These are phyloP conservation scores for Didymodactylos carnosus DNA, from an alignment of 2,888 invertebrate species.

Conservation along the genomic window DNA sequence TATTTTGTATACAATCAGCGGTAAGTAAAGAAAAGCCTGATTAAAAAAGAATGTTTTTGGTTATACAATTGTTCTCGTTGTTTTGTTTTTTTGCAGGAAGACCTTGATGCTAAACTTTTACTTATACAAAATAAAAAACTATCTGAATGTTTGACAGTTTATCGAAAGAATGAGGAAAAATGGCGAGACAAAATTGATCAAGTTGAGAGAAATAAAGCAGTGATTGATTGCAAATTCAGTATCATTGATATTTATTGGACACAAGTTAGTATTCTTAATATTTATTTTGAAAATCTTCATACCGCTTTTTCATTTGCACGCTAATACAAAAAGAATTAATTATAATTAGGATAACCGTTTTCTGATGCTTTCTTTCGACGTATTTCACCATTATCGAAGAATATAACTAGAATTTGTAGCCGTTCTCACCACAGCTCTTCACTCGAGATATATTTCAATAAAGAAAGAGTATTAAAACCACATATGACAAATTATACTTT, in stretches of 20 bases:
- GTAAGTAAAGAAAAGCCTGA: too few species aligned
- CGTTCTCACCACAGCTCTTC: too few species aligned
- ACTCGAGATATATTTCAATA: too few species aligned
- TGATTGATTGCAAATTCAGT: conserved; percentile 89
- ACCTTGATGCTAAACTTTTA: conserved; percentile 87
- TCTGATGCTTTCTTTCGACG: too few species aligned
- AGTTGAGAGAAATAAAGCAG: conserved; percentile 73
- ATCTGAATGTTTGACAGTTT: conserved; percentile 39
- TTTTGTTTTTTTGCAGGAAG: conserved; percentile 42
- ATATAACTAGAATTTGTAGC: too few species aligned
- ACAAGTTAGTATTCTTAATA: conserved; percentile 23
- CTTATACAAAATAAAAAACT: conserved; percentile 92
- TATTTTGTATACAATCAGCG: neutral
- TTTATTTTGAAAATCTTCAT: too few species aligned
- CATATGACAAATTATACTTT: too few species aligned
- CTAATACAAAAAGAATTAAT: too few species aligned
- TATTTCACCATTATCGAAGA: too few species aligned
- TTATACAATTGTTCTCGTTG: neutral
- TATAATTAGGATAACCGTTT: too few species aligned
- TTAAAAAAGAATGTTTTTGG: neutral
- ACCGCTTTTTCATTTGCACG: too few species aligned
- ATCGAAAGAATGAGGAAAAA: conserved; percentile 28
- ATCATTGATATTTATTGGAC: conserved; percentile 62
- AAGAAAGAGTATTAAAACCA: too few species aligned
- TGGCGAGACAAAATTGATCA: conserved; percentile 67